Base-by-base conservation (phyloP, 2,888 invertebrate genomes). In the Drosophila conformis region DNA sequence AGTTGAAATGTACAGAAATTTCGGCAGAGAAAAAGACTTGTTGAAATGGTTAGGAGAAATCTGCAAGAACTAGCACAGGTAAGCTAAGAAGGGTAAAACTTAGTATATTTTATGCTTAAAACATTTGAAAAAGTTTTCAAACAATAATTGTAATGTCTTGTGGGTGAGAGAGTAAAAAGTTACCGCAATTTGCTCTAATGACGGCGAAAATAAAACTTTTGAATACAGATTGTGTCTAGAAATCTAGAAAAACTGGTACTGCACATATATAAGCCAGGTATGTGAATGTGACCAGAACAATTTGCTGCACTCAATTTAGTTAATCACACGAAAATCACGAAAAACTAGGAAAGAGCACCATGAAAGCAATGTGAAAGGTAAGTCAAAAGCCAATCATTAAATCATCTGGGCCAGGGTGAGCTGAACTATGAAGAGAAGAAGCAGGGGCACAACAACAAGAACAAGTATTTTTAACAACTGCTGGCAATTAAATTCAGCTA, bases 401-500 rank as follows among this genome's bases (percentile, higher is more conserved):
- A 15, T 31, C 56, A 58, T 60, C 48, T 60, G 21, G 27, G 35
- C n/a, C 56, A 11, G 21, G 21, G 35, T 40, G 40, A 48, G 15
- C 11, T 15, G 63, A 63, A 10, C 29, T 36, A 18, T 8, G n/a
- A 27, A 18, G 36, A n/a, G 35, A 54, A 11, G 25, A 18, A 36
- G 36, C 3, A 54, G 11, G 13, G 0, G n/a, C 27, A 33, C 18
- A 65, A 53, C 11, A 66, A 49, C 25, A 51, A 10, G 27, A 51
- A 36, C n/a, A 63, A 57, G 31, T 49, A 40, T 57, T 72, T 76
- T 42, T 60, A 72, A 68, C 76, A 73, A 68, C 58, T 69, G 64
- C 15, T 61, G 73, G 61, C 76, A 76, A 76, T 76, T 76, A 76
- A 76, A 77, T 62, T 59, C 46, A 69, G 52, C 77, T 65, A 54